These are phyloP conservation scores for Suricata suricatta DNA, from an alignment of 2,113 vertebrate species.

Conservation along the genomic window DNA sequence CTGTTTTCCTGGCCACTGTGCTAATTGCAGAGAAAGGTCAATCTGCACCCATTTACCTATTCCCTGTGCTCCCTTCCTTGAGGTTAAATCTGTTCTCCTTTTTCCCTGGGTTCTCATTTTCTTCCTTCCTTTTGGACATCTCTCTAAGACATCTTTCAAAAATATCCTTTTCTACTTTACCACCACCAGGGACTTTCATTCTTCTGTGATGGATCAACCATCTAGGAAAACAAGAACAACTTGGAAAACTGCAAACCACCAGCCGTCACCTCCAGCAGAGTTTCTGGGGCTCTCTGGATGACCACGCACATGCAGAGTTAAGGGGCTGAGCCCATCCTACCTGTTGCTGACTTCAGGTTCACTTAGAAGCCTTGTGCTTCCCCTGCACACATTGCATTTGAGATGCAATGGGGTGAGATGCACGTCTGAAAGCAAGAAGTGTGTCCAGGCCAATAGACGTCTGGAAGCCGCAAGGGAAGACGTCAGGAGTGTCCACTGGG, in stretches of 20 bases:
- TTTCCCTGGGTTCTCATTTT: neutral
- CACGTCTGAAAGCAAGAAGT: neutral
- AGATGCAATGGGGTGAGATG: conserved; percentile 45
- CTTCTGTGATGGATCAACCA: neutral
- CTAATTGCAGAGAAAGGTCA: conserved; percentile 73
- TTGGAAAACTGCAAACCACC: neutral
- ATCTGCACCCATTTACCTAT: conserved; percentile 61
- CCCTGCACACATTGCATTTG: neutral
- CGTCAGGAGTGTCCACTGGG: neutral
- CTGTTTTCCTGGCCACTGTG: conserved; percentile 66
- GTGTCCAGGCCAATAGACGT: neutral
- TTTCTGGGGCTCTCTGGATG: neutral
- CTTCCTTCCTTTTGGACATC: conserved; percentile 64
- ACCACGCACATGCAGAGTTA: neutral
- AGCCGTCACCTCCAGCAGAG: neutral
- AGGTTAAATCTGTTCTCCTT: conserved; percentile 68
- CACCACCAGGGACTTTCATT: neutral
- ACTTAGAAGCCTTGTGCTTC: conserved; percentile 27
- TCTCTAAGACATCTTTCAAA: conserved; percentile 16
- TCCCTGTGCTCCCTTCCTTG: conserved; percentile 64
- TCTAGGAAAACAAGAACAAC: conserved; percentile 1
- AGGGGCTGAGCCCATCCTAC: conserved; percentile 74
- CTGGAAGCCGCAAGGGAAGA: neutral
- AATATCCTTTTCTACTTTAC: neutral
- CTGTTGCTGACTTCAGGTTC: conserved; percentile 72